phyloP scores from a whole-genome alignment of 2,113 vertebrate species.

The Crotalus viridis region DNA sequence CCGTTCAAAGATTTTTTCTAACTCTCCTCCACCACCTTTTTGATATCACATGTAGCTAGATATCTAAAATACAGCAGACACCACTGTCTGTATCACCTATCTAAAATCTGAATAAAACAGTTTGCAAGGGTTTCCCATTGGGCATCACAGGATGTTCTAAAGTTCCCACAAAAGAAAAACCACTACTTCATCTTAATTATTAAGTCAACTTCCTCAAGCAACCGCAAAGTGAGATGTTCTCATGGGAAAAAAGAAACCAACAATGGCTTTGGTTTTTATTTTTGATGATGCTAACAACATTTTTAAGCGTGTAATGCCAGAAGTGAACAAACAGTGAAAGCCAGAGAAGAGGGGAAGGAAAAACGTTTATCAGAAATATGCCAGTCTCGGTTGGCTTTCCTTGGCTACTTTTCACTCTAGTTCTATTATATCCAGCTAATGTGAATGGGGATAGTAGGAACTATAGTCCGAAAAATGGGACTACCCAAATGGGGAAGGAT shows the following conservation, averaged over 20 bases:
- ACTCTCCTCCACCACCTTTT: neutral
- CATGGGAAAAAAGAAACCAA: constrained; percentile 77
- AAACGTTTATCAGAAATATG: neutral
- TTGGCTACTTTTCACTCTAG: neutral
- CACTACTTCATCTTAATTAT: constrained; percentile 56
- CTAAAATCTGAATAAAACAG: constrained; percentile 55
- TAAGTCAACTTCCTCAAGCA: constrained; percentile 82
- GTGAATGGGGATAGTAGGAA: neutral
- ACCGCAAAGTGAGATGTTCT: constrained; percentile 76
- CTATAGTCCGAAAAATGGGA: neutral
- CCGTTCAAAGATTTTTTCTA: neutral
- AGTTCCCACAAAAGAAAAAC: constrained; percentile 33
- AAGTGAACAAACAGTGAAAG: constrained; percentile 25
- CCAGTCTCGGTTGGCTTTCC: neutral
- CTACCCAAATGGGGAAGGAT: neutral
- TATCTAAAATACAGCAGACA: neutral
- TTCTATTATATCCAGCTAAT: neutral
- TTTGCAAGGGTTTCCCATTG: constrained; percentile 59
- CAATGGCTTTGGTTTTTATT: constrained; percentile 42
- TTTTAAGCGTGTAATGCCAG: constrained; percentile 37
- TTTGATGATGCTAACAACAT: constrained; percentile 48
- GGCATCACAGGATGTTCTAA: constrained; percentile 58
- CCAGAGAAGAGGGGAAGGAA: neutral
- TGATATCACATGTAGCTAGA: neutral
- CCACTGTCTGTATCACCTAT: constrained; percentile 62